Evolutionary conservation across 1,140 invertebrate species (phyloP), one percentile per base, ranked within the genome.

Genomic region (Drosophila littoralis): DNA sequence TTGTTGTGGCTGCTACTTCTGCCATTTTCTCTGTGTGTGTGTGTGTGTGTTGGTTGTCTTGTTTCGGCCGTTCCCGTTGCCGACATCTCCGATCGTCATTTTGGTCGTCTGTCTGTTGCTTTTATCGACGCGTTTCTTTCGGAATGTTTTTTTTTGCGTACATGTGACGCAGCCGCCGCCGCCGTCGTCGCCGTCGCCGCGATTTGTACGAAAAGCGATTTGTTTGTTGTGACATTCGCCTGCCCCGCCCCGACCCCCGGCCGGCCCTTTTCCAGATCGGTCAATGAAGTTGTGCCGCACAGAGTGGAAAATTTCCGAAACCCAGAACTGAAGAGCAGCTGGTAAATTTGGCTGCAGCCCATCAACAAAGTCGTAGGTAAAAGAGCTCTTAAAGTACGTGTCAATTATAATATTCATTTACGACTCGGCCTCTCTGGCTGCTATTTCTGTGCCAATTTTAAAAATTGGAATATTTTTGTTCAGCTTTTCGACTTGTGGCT

Each of bases 311-410:
- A 86, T 86, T 86, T 83, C 65, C 38, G 33, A 60, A 35, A 12
- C 13, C 6, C 13, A 65, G 9, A 54, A 45, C 40, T 45, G 51
- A 59, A 40, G 57, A 75, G 67, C 36, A 57, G 35, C 57, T 77
- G 69, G 64, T 54, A 58, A 82, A 75, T 8, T 55, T 50, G 36
- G 42, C 51, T 51, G 55, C 64, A 28, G 61, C 57, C 4, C 55
- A 59, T 65, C 66, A 71, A 66, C 61, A 68, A 38, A 71, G 48
- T 50, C 42, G 51, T 46, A 70, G 75, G 69, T 75, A 64, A 81
- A 67, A 75, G 69, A 86, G 48, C 68, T 67, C 75, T 67, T 70
- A 59, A 86, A 88, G 82, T 88, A 86, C 82, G 82, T 86, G 82
- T 83, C 82, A 86, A 73, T 73, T 73, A 88, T 82, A 59, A 80